phyloP scores from a whole-genome alignment of 2,113 vertebrate species.

The Forbesichthys agassizii region DNA sequence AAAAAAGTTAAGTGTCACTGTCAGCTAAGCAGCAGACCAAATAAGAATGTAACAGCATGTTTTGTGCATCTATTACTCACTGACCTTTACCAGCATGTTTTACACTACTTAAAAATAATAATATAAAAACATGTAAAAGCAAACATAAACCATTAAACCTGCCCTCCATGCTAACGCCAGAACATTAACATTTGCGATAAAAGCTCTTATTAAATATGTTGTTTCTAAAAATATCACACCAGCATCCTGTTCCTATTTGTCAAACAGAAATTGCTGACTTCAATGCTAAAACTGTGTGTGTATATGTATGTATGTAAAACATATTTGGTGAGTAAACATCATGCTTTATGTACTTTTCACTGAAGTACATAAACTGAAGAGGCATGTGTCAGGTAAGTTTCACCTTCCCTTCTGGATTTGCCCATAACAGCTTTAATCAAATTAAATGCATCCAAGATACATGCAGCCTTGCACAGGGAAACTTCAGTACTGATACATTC shows the following conservation, averaged over 20 bases:
- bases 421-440: not conserved
- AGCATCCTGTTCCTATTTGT: conserved; percentile 5
- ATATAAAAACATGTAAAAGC: not conserved
- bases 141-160: conserved; percentile 2
- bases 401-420: not conserved
- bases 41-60: not conserved
- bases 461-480: not conserved
- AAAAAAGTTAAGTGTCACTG: not conserved
- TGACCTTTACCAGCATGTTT: not conserved
- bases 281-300: not conserved
- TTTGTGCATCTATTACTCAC: not conserved
- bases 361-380: conserved; percentile 5
- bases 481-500: not conserved
- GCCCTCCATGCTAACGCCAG: not conserved
- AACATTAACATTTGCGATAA: not conserved
- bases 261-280: not conserved
- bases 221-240: not conserved
- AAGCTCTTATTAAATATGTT: not conserved
- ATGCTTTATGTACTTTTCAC: not conserved
- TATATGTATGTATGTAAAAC: no score
- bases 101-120: not conserved
- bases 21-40: not conserved
- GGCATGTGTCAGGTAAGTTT: conserved; percentile 18
- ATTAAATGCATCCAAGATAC: not conserved
- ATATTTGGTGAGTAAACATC: not conserved